phyloP scores from a whole-genome alignment of 2,113 vertebrate species.

The Haemorhous mexicanus region DNA sequence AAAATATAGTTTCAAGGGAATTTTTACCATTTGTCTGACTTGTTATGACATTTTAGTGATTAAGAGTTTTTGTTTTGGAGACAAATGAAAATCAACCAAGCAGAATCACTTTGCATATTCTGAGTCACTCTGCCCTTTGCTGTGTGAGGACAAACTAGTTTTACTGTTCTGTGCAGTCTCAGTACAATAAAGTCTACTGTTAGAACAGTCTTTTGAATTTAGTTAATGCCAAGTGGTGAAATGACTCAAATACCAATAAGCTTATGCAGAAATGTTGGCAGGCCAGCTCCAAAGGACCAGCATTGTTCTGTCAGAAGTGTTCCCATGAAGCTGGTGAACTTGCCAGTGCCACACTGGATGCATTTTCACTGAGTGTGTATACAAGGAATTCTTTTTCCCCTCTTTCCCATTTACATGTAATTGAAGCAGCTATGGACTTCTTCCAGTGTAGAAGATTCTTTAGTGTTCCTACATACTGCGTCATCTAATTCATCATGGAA shows the following conservation, averaged over 20 bases:
- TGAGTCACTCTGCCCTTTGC: conserved; percentile 62
- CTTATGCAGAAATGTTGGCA: conserved; percentile 9
- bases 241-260: conserved; percentile 35
- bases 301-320: background rate
- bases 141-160: conserved; percentile 4
- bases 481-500: conserved; percentile 20
- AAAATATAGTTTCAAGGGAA: background rate
- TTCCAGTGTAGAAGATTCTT: conserved; percentile 1
- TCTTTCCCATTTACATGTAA: background rate
- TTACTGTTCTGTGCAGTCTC: conserved; percentile 35
- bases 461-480: background rate
- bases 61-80: conserved; percentile 45
- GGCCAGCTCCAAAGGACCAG: conserved; percentile 2
- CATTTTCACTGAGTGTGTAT: background rate
- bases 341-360: background rate
- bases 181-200: conserved; percentile 48
- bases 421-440: background rate
- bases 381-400: background rate
- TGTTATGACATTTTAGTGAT: conserved; percentile 59
- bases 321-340: background rate
- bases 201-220: conserved; percentile 34
- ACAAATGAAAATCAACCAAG: conserved; percentile 49
- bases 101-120: conserved; percentile 38
- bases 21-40: conserved; percentile 35
- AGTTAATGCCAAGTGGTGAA: conserved; percentile 22